Conservation (phyloP, 1,140 invertebrate species). For the Drosophila varians region DNA sequence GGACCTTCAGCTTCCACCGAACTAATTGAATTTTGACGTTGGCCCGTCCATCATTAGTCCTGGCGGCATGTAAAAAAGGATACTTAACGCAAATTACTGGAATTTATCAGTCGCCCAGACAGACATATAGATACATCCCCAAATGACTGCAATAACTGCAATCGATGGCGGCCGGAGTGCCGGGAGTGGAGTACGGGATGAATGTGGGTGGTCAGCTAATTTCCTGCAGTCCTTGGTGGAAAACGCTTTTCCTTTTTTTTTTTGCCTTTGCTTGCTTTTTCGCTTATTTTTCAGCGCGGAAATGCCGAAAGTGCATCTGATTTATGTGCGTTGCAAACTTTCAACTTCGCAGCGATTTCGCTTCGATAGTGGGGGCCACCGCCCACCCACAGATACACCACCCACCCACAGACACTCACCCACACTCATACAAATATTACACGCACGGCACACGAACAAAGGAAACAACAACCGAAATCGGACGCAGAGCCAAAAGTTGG, state of each 20-base stretch:
- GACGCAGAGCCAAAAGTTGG: constrained; percentile 62
- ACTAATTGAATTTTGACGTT: constrained; percentile 77
- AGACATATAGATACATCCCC: constrained; percentile 43
- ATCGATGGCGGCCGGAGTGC: constrained; percentile 47
- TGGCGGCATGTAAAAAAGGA: constrained; percentile 46
- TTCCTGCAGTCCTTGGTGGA: constrained; percentile 53
- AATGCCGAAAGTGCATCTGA: constrained; percentile 80
- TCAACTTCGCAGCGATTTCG: constrained; percentile 60
- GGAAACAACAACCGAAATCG: constrained; percentile 37
- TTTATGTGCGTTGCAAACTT: constrained; percentile 76
- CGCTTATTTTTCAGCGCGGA: constrained; percentile 31
- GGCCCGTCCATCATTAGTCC: constrained; percentile 59
- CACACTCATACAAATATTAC: constrained; percentile 22
- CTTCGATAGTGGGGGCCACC: constrained; percentile 27
- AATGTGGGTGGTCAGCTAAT: constrained; percentile 65
- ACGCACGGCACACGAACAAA: constrained; percentile 46
- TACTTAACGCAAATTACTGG: constrained; percentile 63
- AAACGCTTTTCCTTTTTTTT: constrained; percentile 20
- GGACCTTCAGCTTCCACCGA: constrained; percentile 11
- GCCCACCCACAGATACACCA: constrained; percentile 23
- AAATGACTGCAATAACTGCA: constrained; percentile 71
- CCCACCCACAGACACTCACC: constrained; percentile 19
- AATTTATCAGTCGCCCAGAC: constrained; percentile 57
- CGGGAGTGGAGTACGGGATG: constrained; percentile 1
- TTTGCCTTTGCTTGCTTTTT: constrained; percentile 25